These are phyloP conservation scores for Corapipo altera DNA, from an alignment of 2,113 vertebrate species.

Conservation along the genomic window DNA sequence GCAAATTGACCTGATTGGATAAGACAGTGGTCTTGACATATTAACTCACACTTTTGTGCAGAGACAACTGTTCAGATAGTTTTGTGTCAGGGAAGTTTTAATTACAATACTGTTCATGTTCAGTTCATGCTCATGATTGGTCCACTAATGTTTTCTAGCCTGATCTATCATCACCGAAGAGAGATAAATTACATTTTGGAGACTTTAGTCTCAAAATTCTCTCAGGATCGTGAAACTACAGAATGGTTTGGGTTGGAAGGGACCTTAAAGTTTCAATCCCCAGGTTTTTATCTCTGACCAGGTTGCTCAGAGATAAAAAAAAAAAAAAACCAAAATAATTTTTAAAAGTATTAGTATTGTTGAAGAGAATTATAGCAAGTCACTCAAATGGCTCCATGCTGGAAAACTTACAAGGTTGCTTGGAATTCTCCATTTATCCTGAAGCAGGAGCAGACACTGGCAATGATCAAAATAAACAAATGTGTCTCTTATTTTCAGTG, in stretches of 20 bases:
- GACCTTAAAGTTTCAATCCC: accelerated
- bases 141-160: neutral
- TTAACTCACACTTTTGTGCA: neutral
- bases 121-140: neutral
- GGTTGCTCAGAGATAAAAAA: neutral
- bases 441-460: neutral
- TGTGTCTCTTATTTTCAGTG: neutral
- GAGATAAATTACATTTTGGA: neutral
- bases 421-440: neutral
- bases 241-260: neutral
- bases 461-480: neutral
- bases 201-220: neutral
- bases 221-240: neutral
- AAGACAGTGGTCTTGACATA: neutral
- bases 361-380: neutral
- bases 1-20: neutral
- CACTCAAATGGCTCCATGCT: neutral
- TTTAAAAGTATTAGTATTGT: neutral
- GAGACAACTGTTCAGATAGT: neutral
- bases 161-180: neutral
- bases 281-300: no score
- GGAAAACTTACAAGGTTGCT: neutral
- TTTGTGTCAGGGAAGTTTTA: neutral
- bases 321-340: no score
- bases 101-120: neutral